Base-by-base conservation (phyloP, 2,888 invertebrate species). In the Cryptophagus acutangulus region DNA sequence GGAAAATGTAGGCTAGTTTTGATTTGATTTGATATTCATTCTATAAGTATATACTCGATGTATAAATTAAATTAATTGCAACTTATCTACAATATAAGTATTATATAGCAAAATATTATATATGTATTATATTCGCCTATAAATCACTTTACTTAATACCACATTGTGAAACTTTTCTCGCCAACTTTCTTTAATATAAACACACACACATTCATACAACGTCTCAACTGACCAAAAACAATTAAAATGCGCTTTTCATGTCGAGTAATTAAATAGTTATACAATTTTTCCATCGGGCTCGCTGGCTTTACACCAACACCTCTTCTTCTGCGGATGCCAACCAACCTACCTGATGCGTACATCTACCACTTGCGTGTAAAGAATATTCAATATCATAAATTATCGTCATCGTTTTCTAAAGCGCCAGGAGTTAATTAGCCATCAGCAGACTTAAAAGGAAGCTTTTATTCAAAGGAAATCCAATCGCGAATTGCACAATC, bases 371-470 rank as follows among this genome's bases (percentile, higher is more conserved):
- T 31, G 31, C 31, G 31, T 31, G 31, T 13, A 6, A 9, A 31
- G 8, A 12, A 31, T 31, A 31, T 31, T 31, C n/a, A 31, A 31
- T 31, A 31, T 31, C 13, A 31, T 31, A 31, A 31, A 31, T 31
- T 3, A 28, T 28, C 28, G 12, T 10, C 28, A 10, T 9, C 28
- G 5, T 6, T 28, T 28, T 28, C 28, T n/a, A 28, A 28, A 28
- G 28, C 4, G 31, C 31, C 31, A 15, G 16, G 15, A 13, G 13
- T 31, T 31, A 31, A 31, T 31, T 31, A 31, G 16, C 31, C 31
- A 16, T n/a, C n/a, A n/a, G n/a, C n/a, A n/a, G n/a, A n/a, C n/a
- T n/a, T n/a, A n/a, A n/a, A n/a, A n/a, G n/a, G n/a, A n/a, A n/a
- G n/a, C n/a, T n/a, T n/a, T n/a, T n/a, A n/a, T n/a, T n/a, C n/a